phyloP scores from a whole-genome alignment of 2,888 invertebrate genomes.

The Lydus trimaculatus region DNA sequence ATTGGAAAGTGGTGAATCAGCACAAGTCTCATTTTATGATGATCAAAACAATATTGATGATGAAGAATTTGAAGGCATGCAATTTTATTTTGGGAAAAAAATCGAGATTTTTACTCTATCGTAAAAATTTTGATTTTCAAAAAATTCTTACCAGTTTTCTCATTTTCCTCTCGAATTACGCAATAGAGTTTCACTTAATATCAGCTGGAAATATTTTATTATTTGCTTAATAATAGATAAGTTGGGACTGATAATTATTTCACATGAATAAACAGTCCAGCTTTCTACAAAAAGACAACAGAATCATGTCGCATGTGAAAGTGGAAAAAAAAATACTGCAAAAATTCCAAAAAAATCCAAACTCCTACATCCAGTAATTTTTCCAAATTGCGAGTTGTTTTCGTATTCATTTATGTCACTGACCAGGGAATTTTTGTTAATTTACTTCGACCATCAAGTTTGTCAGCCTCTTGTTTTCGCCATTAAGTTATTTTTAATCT shows the following conservation, averaged over 20 bases:
- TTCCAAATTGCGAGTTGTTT: no score
- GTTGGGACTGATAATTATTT: conserved; percentile 19
- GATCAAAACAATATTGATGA: conserved; percentile 66
- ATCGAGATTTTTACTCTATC: neutral
- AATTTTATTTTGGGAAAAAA: conserved; percentile 9
- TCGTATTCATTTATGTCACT: neutral
- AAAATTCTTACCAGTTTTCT: neutral
- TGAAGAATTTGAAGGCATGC: conserved; percentile 55
- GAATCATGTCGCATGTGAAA: conserved; percentile 24
- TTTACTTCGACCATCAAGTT: neutral
- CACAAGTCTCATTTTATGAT: conserved; percentile 66
- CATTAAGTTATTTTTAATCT: neutral
- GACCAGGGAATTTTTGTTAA: neutral
- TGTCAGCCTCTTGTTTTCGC: neutral
- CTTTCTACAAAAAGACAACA: conserved; percentile 26
- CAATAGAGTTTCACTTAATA: conserved; percentile 7
- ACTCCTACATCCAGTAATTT: neutral
- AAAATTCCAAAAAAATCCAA: neutral
- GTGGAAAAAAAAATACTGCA: neutral
- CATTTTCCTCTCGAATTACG: neutral
- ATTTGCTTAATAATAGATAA: conserved; percentile 9
- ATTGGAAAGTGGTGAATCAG: conserved; percentile 75
- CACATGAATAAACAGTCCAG: conserved; percentile 20
- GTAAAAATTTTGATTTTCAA: neutral
- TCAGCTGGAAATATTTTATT: neutral